These are phyloP conservation scores for Nanorana parkeri DNA, from an alignment of 2,113 vertebrate species.

Conservation along the genomic window DNA sequence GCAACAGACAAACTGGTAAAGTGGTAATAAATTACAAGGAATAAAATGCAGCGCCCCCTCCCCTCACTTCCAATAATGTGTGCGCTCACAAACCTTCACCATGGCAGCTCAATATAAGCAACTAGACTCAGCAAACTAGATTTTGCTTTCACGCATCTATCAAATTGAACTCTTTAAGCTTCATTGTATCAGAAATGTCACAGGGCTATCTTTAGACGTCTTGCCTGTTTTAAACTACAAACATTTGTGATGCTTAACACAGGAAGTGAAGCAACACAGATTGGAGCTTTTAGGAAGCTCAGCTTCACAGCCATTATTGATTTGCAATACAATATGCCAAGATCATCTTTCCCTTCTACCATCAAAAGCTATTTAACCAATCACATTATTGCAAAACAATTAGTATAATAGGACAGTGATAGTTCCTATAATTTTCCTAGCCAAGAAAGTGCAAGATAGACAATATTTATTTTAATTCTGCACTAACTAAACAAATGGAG, in stretches of 20 bases:
- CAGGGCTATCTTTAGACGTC: constrained; percentile 66
- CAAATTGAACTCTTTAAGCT: constrained; percentile 61
- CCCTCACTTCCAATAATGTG: constrained; percentile 38
- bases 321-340: constrained; percentile 32
- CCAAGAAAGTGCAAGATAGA: constrained; percentile 47
- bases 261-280: constrained; percentile 61
- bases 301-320: constrained; percentile 59
- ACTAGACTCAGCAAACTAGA: constrained; percentile 59
- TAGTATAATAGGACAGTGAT: constrained; percentile 57
- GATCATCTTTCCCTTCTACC: constrained; percentile 29
- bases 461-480: constrained; percentile 46
- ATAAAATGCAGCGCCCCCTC: neutral
- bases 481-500: constrained; percentile 43
- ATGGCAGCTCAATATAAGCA: constrained; percentile 54
- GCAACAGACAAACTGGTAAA: neutral
- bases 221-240: constrained; percentile 65
- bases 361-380: constrained; percentile 58
- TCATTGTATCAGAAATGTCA: constrained; percentile 72
- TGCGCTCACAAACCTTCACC: constrained; percentile 58
- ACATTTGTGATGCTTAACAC: constrained; percentile 63
- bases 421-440: constrained; percentile 43
- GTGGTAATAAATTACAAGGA: neutral
- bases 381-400: constrained; percentile 64
- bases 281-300: constrained; percentile 60
- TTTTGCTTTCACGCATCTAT: constrained; percentile 65